Evolutionary conservation across 1,140 invertebrate species (phyloP).

Genomic region (Acromyrmex charruanus): DNA sequence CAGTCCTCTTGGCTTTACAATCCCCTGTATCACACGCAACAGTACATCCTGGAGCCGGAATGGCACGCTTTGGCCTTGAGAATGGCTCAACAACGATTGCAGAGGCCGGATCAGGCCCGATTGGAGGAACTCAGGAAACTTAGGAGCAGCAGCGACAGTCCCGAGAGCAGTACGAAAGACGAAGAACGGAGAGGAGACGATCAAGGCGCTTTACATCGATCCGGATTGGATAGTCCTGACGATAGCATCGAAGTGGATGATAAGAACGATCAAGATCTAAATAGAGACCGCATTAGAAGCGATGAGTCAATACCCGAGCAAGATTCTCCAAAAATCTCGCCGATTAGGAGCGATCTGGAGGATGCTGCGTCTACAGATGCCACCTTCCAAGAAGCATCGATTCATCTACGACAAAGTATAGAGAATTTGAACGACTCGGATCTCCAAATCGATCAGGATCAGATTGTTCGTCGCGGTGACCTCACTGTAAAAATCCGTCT

Average conservation of each 20-base stretch:
- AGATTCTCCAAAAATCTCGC: slow-evolving; percentile 80
- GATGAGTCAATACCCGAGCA: slow-evolving; percentile 82
- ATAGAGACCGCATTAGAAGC: slow-evolving; percentile 78
- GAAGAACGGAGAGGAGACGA: slow-evolving; percentile 73
- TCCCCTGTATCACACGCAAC: slow-evolving; percentile 83
- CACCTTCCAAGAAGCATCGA: slow-evolving; percentile 74
- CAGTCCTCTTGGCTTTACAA: slow-evolving; percentile 85
- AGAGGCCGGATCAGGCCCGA: slow-evolving; percentile 82
- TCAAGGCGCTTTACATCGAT: slow-evolving; percentile 67
- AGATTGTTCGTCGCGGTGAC: slow-evolving; percentile 69
- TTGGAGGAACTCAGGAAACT: slow-evolving; percentile 83
- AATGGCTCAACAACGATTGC: slow-evolving; percentile 85
- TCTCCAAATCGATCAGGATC: slow-evolving; percentile 74
- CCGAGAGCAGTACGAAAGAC: slow-evolving; percentile 79
- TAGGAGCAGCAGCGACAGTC: slow-evolving; percentile 78
- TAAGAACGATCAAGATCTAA: slow-evolving; percentile 79
- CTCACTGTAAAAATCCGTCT: slow-evolving; percentile 82
- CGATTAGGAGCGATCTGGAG: slow-evolving; percentile 78
- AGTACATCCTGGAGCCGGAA: slow-evolving; percentile 84
- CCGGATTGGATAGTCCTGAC: slow-evolving; percentile 82
- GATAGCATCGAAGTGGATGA: slow-evolving; percentile 85
- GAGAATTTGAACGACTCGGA: slow-evolving; percentile 83
- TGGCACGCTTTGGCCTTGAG: slow-evolving; percentile 84
- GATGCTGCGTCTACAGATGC: slow-evolving; percentile 74
- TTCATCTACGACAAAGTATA: slow-evolving; percentile 80